Evolutionary conservation across 2,888 invertebrate species (phyloP), one percentile per base, ranked within the genome.

Genomic region (Idaea straminata): DNA sequence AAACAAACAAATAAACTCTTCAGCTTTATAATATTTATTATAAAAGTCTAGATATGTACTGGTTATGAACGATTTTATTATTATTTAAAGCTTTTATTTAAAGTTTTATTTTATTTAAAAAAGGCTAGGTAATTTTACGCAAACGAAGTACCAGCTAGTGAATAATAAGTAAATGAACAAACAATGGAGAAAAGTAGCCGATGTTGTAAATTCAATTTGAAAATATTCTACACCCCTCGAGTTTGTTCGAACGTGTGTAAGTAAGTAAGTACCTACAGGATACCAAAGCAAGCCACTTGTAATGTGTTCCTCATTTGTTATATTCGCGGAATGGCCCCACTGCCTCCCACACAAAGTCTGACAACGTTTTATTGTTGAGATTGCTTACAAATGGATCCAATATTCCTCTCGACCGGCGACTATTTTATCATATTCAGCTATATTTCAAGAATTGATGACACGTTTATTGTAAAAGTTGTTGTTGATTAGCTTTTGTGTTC

Each of bases 281-380:
- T 73, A 72, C 69, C 71, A 64, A 66, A 62, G 62, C 47, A 71
- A 81, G 76, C 77, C 82, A 79, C 79, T 79, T 80, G 83, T 87
- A 89, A 90, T 88, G 86, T 74, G 47, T 74, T 72, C 75, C 83
- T 85, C 91, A 91, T 92, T 91, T 91, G 88, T 91, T 89, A 91
- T 83, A 81, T 87, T 84, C 75, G 86, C 83, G 83, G 85, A 88
- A 89, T 86, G 83, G 82, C 81, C 85, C 80, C 82, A 80, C 74
- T 82, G 85, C 85, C 85, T 83, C 82, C 80, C 74, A 83, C 86
- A 88, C 87, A 87, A 89, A 87, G 85, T 83, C 83, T 83, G 85
- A 84, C 85, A 81, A 76, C 85, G 82, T 87, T 88, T 89, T 89
- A 88, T 87, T 87, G 86, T 84, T 74, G 81, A 84, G 84, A 89